Conservation (phyloP, 2,113 vertebrate genomes). For the Neogobius melanostomus region DNA sequence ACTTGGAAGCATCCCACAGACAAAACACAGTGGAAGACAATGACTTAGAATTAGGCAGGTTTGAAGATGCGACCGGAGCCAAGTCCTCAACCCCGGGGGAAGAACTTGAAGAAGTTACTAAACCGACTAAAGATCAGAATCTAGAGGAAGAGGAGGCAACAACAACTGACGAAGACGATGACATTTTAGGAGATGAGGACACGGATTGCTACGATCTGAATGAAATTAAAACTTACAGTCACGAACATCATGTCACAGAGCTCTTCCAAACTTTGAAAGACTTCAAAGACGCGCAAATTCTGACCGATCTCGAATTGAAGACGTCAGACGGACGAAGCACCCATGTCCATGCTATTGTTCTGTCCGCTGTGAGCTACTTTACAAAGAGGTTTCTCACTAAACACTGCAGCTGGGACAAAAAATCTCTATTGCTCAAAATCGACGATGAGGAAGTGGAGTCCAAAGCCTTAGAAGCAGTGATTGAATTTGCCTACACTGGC, state of each 20-base stretch:
- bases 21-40: not conserved
- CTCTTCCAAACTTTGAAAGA: conserved; percentile 70
- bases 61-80: not conserved
- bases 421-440: conserved; percentile 37
- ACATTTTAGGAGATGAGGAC: conserved; percentile 22
- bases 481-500: conserved; percentile 87
- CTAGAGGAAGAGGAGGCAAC: conserved; percentile 11
- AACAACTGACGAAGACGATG: conserved; percentile 18
- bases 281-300: conserved; percentile 60
- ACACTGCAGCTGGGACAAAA: not conserved
- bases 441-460: conserved; percentile 46
- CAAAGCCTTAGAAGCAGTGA: conserved; percentile 73
- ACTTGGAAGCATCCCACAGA: not conserved
- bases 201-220: conserved; percentile 26
- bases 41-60: not conserved
- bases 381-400: conserved; percentile 37
- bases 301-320: conserved; percentile 67
- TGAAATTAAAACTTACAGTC: conserved; percentile 42
- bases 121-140: no score
- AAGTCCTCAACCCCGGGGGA: not conserved
- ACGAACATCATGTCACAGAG: conserved; percentile 43
- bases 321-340: conserved; percentile 35
- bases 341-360: conserved; percentile 60
- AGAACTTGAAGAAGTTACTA: no score
- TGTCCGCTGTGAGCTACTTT: conserved; percentile 71